Conservation (phyloP, 2,888 invertebrate genomes). For the Drosophila ustulata region DNA sequence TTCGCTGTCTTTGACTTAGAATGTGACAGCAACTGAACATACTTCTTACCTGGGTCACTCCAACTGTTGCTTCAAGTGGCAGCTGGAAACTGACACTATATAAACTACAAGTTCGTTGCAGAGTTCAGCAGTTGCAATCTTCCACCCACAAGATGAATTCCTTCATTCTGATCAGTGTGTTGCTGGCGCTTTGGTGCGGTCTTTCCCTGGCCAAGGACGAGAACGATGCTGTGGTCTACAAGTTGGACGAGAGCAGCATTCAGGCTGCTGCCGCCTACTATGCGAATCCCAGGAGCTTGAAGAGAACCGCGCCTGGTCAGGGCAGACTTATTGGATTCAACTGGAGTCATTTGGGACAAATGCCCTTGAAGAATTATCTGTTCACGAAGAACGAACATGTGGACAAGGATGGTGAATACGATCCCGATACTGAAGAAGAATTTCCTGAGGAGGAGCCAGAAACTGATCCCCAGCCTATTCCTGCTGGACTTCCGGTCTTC, state of each 20-base stretch:
- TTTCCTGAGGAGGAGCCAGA: not conserved
- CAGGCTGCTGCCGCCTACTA: not conserved
- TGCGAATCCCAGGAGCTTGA: not conserved
- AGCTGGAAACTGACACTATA: constrained; percentile 17
- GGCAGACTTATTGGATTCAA: constrained; percentile 3
- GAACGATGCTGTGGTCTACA: not conserved
- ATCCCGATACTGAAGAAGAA: not conserved
- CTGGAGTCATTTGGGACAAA: not conserved
- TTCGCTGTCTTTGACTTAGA: not conserved
- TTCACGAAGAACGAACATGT: constrained; percentile 4
- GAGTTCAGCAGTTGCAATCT: constrained; percentile 31
- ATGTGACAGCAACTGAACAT: not conserved
- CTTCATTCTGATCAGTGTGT: constrained; percentile 22
- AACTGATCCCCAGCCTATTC: not conserved
- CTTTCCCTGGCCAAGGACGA: constrained; percentile 23
- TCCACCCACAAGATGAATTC: constrained; percentile 32
- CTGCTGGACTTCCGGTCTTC: not conserved
- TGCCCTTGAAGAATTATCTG: not conserved
- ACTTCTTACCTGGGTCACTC: not conserved
- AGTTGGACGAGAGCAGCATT: not conserved
- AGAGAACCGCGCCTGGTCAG: not conserved
- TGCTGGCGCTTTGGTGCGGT: constrained; percentile 31
- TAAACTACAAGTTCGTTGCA: constrained; percentile 11
- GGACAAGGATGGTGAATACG: not conserved
- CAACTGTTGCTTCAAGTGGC: not conserved